Base-by-base conservation (phyloP, 2,888 invertebrate species). In the Lasioglossum calceatum region DNA sequence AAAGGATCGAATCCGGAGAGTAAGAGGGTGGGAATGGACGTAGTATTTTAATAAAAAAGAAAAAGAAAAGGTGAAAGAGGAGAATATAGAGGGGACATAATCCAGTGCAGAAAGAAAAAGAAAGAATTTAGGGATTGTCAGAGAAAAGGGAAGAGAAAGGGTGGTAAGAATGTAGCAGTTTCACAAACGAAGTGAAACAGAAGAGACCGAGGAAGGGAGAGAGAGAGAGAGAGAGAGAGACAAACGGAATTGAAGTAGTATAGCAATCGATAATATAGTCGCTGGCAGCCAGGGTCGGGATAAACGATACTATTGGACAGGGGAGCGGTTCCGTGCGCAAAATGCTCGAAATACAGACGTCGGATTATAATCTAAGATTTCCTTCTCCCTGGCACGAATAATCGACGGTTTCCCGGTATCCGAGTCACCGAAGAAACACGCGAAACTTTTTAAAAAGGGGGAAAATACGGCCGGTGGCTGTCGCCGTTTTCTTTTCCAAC, bases 301-400 rank as follows among this genome's bases (percentile, higher is more conserved):
- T 75, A 85, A 85, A 86, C 80, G 86, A 86, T 86, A 78, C 81
- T 36, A 61, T 58, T n/a, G 47, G 67, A 64, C 44, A 27, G 4
- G 54, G 50, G 70, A 61, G 27, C 61, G 76, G 54, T 12, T 32
- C 12, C 32, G 44, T 16, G 75, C 23, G 77, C 77, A 61, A 82
- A 86, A 80, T 80, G 73, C 86, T 74, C 70, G 79, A 86, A 86
- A 79, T 78, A 76, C 71, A 39, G 44, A 58, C 75, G 71, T 71
- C 19, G 81, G 75, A 85, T 86, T 85, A 81, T 86, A 79, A 85
- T 85, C 77, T 67, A 81, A 85, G 86, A 85, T 86, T 86, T 85
- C 77, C 75, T 81, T 61, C 42, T 70, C n/a, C 58, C 39, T 19
- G 50, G 58, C 10, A 61, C 58, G 85, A 61, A 80, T 86, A 85